phyloP scores from a whole-genome alignment of 30 jellyfish, hydroid and myxozoan genomes.

The Aurelia sp. region DNA sequence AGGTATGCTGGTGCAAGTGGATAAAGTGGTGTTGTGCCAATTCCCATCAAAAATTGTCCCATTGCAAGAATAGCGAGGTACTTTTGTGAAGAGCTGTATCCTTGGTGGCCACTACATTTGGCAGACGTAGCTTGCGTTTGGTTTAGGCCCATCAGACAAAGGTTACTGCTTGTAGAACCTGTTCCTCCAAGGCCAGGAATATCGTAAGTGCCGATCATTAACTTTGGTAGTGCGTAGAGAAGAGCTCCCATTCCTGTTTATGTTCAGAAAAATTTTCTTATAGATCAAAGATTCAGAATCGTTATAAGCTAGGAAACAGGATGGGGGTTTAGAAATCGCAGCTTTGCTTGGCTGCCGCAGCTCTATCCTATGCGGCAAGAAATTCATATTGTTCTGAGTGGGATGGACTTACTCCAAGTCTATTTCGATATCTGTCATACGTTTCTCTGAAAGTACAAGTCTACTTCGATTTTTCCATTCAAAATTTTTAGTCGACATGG shows the following conservation, averaged over 20 bases:
- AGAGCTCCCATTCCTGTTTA: constrained; percentile 72
- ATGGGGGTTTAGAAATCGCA: too few species aligned
- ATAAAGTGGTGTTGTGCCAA: constrained; percentile 85
- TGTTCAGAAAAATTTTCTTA: too few species aligned
- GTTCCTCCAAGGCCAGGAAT: constrained; percentile 37
- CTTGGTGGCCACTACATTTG: constrained; percentile 10
- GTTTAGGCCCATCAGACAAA: constrained; percentile 25
- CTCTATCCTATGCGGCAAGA: too few species aligned
- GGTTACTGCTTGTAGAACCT: constrained; percentile 15
- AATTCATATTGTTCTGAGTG: too few species aligned
- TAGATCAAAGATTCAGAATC: too few species aligned
- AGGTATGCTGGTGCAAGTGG: constrained; percentile 89
- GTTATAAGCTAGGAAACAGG: too few species aligned
- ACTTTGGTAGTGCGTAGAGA: constrained; percentile 81
- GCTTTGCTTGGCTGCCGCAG: too few species aligned
- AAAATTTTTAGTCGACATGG: too few species aligned
- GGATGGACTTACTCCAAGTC: too few species aligned
- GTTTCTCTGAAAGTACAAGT: too few species aligned
- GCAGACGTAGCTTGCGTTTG: constrained; percentile 4
- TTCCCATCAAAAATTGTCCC: constrained; percentile 85
- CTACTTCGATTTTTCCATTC: too few species aligned
- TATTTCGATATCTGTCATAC: too few species aligned
- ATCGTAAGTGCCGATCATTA: constrained; percentile 68
- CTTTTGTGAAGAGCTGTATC: constrained; percentile 17
- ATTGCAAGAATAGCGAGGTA: constrained; percentile 46